Percentiles rank a stretch among this genome's conserved stretches.
phyloP scores from a whole-genome alignment of 2,888 invertebrate species.

The Ochlodes sylvanus region DNA sequence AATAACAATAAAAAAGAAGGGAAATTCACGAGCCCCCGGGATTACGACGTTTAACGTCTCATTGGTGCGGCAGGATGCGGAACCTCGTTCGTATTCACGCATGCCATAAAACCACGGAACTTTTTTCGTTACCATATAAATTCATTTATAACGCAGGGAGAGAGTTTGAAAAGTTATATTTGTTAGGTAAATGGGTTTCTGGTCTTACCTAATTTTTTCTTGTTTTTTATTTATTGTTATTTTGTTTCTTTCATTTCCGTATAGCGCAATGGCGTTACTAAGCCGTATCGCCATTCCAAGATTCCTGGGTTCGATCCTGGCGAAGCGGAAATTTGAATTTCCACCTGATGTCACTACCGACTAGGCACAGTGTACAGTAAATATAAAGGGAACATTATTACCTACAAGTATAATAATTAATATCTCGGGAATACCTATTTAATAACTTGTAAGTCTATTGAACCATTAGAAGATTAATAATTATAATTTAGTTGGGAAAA shows the following conservation, averaged over 20 bases:
- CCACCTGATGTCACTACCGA: no score
- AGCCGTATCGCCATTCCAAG: no score
- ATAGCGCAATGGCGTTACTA: no score
- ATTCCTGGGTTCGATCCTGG: no score
- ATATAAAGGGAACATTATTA: no score
- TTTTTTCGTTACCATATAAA: slow-evolving; percentile 28
- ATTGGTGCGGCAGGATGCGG: slow-evolving; percentile 32
- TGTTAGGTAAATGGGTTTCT: background rate
- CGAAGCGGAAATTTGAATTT: no score
- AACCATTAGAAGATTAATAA: no score
- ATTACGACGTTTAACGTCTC: slow-evolving; percentile 35
- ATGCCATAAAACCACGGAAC: slow-evolving; percentile 27
- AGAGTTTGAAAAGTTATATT: slow-evolving; percentile 2
- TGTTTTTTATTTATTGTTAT: background rate
- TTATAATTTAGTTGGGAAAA: background rate
- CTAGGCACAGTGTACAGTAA: no score
- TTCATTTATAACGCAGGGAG: slow-evolving; percentile 9
- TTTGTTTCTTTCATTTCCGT: no score
- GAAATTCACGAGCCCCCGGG: slow-evolving; percentile 29
- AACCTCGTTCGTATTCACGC: slow-evolving; percentile 34
- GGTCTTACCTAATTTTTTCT: background rate
- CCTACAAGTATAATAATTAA: no score
- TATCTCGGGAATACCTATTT: no score
- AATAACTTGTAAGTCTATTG: no score
- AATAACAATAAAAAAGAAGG: slow-evolving; percentile 34